These are phyloP conservation scores for Cheilinus undulatus DNA, from an alignment of 2,113 vertebrate species.

Conservation along the genomic window DNA sequence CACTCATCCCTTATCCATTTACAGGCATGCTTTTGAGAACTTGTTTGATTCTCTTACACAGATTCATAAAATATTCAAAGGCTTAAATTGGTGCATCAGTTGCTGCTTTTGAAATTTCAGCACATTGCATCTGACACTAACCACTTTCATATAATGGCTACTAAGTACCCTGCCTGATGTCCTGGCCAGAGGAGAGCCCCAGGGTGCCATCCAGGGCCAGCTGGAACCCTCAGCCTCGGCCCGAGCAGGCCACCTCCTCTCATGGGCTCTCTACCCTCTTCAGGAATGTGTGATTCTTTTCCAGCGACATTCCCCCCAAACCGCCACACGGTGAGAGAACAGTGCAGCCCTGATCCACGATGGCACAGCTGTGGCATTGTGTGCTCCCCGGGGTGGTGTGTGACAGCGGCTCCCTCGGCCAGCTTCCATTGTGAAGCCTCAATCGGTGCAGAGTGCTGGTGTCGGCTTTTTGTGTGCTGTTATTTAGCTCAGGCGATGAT, in stretches of 20 bases:
- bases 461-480: conserved; percentile 72
- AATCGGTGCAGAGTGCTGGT: conserved; percentile 71
- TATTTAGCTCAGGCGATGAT: conserved; percentile 64
- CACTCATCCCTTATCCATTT: neutral
- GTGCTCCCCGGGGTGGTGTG: conserved; percentile 71
- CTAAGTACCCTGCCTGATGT: conserved; percentile 68
- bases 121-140: conserved; percentile 61
- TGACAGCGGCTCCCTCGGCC: conserved; percentile 69
- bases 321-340: conserved; percentile 64
- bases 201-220: conserved; percentile 68
- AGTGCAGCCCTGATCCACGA: conserved; percentile 62
- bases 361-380: conserved; percentile 73
- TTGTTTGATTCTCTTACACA: conserved; percentile 27
- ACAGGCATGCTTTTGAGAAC: conserved; percentile 1
- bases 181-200: conserved; percentile 69
- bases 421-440: conserved; percentile 70
- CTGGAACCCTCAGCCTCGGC: conserved; percentile 70
- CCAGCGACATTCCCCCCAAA: conserved; percentile 72
- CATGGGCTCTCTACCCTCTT: conserved; percentile 70
- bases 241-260: conserved; percentile 64
- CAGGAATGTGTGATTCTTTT: conserved; percentile 84
- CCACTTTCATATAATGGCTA: conserved; percentile 70
- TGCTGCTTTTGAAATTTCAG: conserved; percentile 59
- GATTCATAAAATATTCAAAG: neutral
- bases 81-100: conserved; percentile 44